These are phyloP conservation scores for Nycticorax nycticorax DNA, from an alignment of 2,113 vertebrate species.

Conservation along the genomic window DNA sequence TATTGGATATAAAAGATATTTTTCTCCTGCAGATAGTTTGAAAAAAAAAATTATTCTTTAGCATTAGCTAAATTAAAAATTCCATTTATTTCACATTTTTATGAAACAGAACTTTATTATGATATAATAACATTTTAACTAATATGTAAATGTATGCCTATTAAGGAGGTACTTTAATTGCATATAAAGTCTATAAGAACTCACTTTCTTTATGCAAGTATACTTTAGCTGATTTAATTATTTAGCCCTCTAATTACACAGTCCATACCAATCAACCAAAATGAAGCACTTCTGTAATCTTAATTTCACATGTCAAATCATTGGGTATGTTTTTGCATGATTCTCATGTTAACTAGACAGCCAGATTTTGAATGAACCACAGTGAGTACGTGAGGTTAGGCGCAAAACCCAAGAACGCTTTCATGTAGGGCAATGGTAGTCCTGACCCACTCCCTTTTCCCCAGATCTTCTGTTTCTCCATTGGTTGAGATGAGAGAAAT, in stretches of 20 bases:
- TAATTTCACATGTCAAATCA: conserved; percentile 48
- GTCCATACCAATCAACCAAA: conserved; percentile 62
- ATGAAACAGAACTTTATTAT: neutral
- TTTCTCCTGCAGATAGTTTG: conserved; percentile 18
- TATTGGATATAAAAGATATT: conserved; percentile 40
- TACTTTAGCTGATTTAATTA: conserved; percentile 61
- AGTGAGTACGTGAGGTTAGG: neutral
- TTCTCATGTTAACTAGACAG: conserved; percentile 6
- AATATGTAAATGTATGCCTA: conserved; percentile 50
- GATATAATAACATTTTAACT: conserved; percentile 43
- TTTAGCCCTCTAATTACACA: conserved; percentile 49
- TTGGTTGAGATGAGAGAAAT: neutral
- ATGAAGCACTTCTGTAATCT: conserved; percentile 43
- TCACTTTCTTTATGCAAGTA: conserved; percentile 37
- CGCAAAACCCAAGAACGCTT: neutral
- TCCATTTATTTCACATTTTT: conserved; percentile 30
- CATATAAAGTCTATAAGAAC: conserved; percentile 32
- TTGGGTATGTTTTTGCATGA: neutral
- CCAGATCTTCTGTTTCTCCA: neutral
- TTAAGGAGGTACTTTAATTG: conserved; percentile 54
- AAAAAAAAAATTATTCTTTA: neutral
- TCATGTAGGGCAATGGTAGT: neutral
- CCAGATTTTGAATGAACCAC: neutral
- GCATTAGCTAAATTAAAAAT: conserved; percentile 23
- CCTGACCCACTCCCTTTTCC: neutral